phyloP scores from a whole-genome alignment of 1,140 invertebrate genomes.

The Drosophila elegans region DNA sequence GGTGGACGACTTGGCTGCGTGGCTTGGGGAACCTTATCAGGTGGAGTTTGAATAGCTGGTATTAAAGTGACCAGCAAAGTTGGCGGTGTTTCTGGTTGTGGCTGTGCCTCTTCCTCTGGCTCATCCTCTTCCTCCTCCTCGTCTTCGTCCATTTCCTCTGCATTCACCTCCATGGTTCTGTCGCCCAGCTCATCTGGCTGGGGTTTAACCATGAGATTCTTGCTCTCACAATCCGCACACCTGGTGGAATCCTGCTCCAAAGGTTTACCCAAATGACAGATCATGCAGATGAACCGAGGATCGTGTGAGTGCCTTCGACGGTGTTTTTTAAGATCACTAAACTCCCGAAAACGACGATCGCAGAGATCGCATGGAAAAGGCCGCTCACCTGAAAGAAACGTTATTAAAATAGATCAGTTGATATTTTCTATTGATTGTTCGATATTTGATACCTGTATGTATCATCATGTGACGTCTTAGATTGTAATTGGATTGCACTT shows the following conservation, averaged over 20 bases:
- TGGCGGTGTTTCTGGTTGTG: constrained; percentile 10
- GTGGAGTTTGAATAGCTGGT: constrained; percentile 10
- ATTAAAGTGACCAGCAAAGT: constrained; percentile 53
- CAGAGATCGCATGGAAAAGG: constrained; percentile 85
- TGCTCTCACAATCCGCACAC: constrained; percentile 70
- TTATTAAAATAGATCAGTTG: background rate
- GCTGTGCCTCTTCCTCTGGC: constrained; percentile 3
- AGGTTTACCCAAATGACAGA: constrained; percentile 64
- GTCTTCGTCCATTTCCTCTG: constrained; percentile 12
- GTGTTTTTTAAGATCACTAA: constrained; percentile 86
- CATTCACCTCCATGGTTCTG: constrained; percentile 5
- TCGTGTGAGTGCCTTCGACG: constrained; percentile 86
- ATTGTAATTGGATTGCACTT: constrained; percentile 83
- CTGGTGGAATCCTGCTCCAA: constrained; percentile 73
- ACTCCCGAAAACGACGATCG: constrained; percentile 87
- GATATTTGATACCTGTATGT: constrained; percentile 66
- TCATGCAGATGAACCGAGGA: constrained; percentile 87
- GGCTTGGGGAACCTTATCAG: constrained; percentile 16
- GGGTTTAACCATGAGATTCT: constrained; percentile 62
- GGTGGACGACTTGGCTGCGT: constrained; percentile 31
- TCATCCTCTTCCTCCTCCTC: constrained; percentile 12
- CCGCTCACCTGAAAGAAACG: constrained; percentile 70
- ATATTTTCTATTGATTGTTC: background rate
- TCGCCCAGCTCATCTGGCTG: constrained; percentile 16
- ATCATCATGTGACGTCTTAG: constrained; percentile 83